Percentiles rank a stretch among this genome's conserved stretches.
These are phyloP conservation scores for Coenobita brevimanus DNA, from an alignment of 1,140 invertebrate species.

Conservation along the genomic window DNA sequence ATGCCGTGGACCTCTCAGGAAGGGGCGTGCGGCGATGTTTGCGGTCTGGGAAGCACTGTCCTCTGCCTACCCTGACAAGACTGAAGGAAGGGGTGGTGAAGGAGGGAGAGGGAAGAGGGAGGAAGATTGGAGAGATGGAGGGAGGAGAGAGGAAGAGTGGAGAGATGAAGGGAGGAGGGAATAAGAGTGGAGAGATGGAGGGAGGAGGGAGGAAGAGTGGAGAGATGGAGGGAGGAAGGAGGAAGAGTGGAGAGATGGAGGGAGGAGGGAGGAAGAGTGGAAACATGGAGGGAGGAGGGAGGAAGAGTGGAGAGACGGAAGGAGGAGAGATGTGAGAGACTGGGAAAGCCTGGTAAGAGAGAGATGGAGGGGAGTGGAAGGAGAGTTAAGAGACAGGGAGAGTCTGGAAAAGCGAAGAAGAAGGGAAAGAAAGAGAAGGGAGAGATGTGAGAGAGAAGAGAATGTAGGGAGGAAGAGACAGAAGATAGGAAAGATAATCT, in stretches of 20 bases:
- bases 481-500: neutral
- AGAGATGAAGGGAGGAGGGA: too few relatives aligned
- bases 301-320: neutral
- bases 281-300: neutral
- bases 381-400: neutral
- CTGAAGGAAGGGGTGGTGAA: neutral
- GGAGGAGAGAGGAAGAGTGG: too few relatives aligned
- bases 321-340: neutral
- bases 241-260: too few relatives aligned
- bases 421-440: neutral
- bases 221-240: too few relatives aligned
- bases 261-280: too few relatives aligned
- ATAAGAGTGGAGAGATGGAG: too few relatives aligned
- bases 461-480: neutral
- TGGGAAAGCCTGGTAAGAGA: neutral
- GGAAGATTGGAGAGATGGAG: neutral
- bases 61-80: neutral
- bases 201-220: too few relatives aligned
- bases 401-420: neutral
- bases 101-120: neutral
- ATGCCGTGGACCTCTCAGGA: too few relatives aligned
- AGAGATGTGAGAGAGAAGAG: neutral
- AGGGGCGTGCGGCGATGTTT: too few relatives aligned
- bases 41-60: neutral
- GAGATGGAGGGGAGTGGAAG: neutral